phyloP scores from a whole-genome alignment of 2,888 invertebrate genomes.

The Melieria omissa region DNA sequence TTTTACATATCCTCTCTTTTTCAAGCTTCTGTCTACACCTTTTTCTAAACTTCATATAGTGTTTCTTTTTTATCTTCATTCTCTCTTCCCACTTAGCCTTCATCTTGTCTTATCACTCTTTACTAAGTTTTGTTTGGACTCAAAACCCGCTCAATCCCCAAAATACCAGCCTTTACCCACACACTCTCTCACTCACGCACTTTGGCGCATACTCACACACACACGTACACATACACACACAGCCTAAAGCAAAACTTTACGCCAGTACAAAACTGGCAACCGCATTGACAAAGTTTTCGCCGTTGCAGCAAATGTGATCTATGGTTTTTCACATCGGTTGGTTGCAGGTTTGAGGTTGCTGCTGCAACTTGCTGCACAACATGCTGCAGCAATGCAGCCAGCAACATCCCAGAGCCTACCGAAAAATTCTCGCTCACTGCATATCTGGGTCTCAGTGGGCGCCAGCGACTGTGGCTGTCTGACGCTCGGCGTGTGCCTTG shows the following conservation, averaged over 20 bases:
- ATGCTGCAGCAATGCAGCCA: conserved; percentile 5
- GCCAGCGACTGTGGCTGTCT: not conserved
- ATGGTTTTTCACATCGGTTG: conserved; percentile 45
- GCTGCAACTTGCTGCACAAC: conserved; percentile 12
- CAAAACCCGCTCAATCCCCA: no score
- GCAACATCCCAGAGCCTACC: not conserved
- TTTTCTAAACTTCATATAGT: no score
- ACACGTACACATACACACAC: not conserved
- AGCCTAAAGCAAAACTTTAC: not conserved
- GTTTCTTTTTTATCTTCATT: not conserved
- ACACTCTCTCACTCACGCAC: not conserved
- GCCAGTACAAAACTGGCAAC: conserved; percentile 22
- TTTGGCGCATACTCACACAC: conserved; percentile 10
- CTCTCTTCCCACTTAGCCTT: not conserved
- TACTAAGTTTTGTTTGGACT: no score
- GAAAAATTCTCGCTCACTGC: not conserved
- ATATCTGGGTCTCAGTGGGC: not conserved
- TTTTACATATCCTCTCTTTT: conserved; percentile 44
- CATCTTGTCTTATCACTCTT: no score
- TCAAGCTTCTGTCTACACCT: not conserved
- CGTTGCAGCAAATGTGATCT: conserved; percentile 53
- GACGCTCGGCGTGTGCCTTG: not conserved
- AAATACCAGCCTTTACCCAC: no score
- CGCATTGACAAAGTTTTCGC: conserved; percentile 42
- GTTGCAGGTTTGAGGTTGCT: conserved; percentile 22